Evolutionary conservation across 1,140 invertebrate genomes (phyloP).

Genomic region (Meloidogyne chitwoodi): DNA sequence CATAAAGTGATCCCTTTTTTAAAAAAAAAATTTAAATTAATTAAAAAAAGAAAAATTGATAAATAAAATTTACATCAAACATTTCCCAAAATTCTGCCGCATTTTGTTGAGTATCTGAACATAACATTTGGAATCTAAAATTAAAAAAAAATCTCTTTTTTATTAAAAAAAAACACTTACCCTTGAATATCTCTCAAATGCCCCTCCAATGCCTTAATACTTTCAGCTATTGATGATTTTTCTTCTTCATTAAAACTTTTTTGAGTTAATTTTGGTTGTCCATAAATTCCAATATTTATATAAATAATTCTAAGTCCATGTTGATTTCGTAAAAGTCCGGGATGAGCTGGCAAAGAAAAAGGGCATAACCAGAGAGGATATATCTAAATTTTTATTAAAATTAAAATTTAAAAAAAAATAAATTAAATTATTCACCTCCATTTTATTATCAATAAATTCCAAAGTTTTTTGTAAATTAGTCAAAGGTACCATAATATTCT

Average conservation of each 20-base stretch:
- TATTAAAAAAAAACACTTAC: conserved; percentile 59
- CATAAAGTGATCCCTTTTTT: conserved; percentile 69
- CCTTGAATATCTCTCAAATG: conserved; percentile 71
- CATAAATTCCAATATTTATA: conserved; percentile 75
- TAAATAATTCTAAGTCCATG: conserved; percentile 65
- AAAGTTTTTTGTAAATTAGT: conserved; percentile 67
- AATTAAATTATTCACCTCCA: conserved; percentile 51
- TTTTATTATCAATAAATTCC: conserved; percentile 68
- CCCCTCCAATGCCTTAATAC: conserved; percentile 71
- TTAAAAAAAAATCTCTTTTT: conserved; percentile 21
- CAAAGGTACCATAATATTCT: conserved; percentile 78
- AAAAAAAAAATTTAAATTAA: background rate
- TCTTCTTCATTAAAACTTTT: background rate
- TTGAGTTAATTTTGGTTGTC: conserved; percentile 59
- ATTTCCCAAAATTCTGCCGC: conserved; percentile 74
- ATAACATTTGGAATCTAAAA: conserved; percentile 78
- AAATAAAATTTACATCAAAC: conserved; percentile 68
- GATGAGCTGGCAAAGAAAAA: conserved; percentile 69
- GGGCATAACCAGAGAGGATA: conserved; percentile 82
- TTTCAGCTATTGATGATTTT: conserved; percentile 52
- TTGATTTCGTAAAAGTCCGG: conserved; percentile 69
- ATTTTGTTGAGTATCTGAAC: conserved; percentile 76
- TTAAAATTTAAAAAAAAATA: background rate
- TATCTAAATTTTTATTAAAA: no score
- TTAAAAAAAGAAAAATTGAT: background rate